Percentiles rank a stretch among this genome's conserved stretches.
Evolutionary conservation across 2,113 vertebrate species (phyloP).

Genomic region (Plotosus lineatus): DNA sequence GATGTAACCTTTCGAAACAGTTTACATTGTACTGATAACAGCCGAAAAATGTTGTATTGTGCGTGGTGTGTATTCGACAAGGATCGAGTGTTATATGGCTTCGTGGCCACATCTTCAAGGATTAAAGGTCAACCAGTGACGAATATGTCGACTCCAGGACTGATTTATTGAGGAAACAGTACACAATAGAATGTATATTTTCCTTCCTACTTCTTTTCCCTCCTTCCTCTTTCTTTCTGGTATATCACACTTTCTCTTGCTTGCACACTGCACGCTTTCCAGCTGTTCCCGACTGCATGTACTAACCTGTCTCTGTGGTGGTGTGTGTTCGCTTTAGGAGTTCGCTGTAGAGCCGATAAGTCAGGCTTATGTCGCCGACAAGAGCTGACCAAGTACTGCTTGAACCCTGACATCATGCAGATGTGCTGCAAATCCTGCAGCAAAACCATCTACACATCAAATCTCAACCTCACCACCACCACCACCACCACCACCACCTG

Average conservation of each 20-base stretch:
- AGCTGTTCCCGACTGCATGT: neutral
- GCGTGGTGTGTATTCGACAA: constrained; percentile 39
- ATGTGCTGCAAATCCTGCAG: constrained; percentile 93
- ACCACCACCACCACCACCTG: constrained; percentile 48
- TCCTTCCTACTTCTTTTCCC: neutral
- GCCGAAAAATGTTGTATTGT: constrained; percentile 38
- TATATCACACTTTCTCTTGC: neutral
- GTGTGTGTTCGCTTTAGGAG: constrained; percentile 69
- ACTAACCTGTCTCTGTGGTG: neutral
- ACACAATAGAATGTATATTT: neutral
- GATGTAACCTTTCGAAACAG: constrained; percentile 35
- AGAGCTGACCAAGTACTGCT: constrained; percentile 85
- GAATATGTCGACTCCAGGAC: neutral
- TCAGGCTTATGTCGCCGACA: constrained; percentile 91
- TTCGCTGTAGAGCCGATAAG: constrained; percentile 88
- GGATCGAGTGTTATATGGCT: constrained; percentile 34
- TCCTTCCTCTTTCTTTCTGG: neutral
- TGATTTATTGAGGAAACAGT: neutral
- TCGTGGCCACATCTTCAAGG: constrained; percentile 28
- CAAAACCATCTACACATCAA: constrained; percentile 59
- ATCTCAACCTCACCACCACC: constrained; percentile 26
- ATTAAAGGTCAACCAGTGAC: constrained; percentile 30
- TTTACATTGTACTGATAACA: constrained; percentile 51
- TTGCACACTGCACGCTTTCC: neutral
- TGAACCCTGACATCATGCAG: constrained; percentile 81